Percentiles rank a stretch among this genome's conserved stretches.
phyloP scores from a whole-genome alignment of 2,113 vertebrate genomes.

The Gambusia affinis region DNA sequence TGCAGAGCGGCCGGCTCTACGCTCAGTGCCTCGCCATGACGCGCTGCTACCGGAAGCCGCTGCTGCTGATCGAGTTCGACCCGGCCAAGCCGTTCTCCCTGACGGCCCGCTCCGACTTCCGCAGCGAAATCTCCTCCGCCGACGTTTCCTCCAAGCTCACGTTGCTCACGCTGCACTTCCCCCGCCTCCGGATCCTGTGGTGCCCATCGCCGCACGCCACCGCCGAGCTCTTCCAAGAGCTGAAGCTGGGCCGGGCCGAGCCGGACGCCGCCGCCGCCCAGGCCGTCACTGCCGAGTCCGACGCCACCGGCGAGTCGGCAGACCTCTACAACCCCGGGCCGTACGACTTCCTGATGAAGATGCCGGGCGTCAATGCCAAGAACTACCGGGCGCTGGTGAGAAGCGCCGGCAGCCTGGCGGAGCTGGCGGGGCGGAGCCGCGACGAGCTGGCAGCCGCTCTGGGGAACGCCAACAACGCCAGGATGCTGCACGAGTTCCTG shows the following conservation, averaged over 20 bases:
- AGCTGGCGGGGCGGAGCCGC: constrained; percentile 83
- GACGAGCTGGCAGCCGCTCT: constrained; percentile 83
- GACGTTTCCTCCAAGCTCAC: constrained; percentile 92
- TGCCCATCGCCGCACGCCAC: constrained; percentile 92
- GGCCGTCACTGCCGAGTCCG: constrained; percentile 88
- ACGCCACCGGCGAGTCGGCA: constrained; percentile 82
- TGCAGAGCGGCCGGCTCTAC: constrained; percentile 92
- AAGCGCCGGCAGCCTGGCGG: constrained; percentile 84
- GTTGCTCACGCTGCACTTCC: constrained; percentile 94
- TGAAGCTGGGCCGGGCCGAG: constrained; percentile 86
- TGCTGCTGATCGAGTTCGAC: constrained; percentile 96
- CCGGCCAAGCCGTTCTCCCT: constrained; percentile 91
- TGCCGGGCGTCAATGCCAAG: constrained; percentile 92
- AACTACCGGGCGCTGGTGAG: constrained; percentile 87
- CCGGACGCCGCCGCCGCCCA: constrained; percentile 84
- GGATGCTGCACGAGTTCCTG: constrained; percentile 89
- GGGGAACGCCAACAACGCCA: constrained; percentile 81
- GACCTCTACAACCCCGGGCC: constrained; percentile 91
- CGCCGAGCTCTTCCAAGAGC: constrained; percentile 90
- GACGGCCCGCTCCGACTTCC: constrained; percentile 82
- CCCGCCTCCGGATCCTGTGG: constrained; percentile 92
- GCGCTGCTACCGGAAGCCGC: constrained; percentile 89
- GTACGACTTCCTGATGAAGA: constrained; percentile 92
- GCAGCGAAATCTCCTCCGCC: constrained; percentile 88
- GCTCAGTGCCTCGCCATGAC: constrained; percentile 92